phyloP scores from a whole-genome alignment of 2,888 invertebrate species.

The Epiperipatus broadwayi region DNA sequence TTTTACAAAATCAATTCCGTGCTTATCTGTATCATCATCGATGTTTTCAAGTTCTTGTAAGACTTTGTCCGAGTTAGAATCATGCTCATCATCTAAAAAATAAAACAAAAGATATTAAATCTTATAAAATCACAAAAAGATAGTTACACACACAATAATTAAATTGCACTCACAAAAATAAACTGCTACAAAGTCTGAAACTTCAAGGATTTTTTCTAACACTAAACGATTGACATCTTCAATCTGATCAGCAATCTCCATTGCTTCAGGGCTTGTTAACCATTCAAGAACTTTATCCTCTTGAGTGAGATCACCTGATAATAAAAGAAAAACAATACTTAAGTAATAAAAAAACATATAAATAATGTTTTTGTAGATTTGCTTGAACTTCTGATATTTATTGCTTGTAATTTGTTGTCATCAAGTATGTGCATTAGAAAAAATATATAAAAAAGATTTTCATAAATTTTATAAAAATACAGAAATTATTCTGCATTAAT shows the following conservation, averaged over 20 bases:
- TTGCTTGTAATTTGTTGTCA: too few relatives aligned
- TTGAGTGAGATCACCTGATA: conserved; percentile 79
- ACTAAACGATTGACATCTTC: conserved; percentile 76
- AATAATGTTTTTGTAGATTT: too few relatives aligned
- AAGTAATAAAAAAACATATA: too few relatives aligned
- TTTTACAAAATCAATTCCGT: conserved; percentile 74
- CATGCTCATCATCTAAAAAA: conserved; percentile 59
- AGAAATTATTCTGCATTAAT: too few relatives aligned
- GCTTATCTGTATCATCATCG: conserved; percentile 76
- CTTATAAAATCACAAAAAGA: too few relatives aligned
- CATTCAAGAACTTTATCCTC: conserved; percentile 87
- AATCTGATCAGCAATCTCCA: conserved; percentile 74
- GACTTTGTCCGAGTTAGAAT: conserved; percentile 67
- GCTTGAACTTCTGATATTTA: too few relatives aligned
- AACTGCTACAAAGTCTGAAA: conserved; percentile 71
- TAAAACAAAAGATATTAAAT: not conserved
- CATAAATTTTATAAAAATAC: too few relatives aligned
- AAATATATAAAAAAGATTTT: too few relatives aligned
- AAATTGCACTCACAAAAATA: conserved; percentile 59
- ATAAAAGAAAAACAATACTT: conserved; percentile 19
- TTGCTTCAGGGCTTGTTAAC: conserved; percentile 77
- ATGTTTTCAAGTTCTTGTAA: conserved; percentile 73
- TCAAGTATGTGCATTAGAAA: too few relatives aligned
- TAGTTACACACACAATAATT: too few relatives aligned
- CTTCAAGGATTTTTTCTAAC: conserved; percentile 69